phyloP scores from a whole-genome alignment of 2,797 vertebrate species.

The Xenops minutus region DNA sequence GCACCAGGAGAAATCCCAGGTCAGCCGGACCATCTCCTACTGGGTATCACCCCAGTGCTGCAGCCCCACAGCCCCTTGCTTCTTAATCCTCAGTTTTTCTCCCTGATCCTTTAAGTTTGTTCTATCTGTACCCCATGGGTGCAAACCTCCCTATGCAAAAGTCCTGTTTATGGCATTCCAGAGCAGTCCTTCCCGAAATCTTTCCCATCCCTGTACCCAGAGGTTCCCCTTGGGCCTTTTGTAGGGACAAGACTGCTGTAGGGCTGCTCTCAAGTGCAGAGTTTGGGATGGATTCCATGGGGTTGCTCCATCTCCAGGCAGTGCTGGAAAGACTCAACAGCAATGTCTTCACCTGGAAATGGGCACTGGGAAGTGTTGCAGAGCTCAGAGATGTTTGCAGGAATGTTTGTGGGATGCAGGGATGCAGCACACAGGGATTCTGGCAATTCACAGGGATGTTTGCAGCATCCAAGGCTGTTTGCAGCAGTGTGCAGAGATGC shows the following conservation, averaged over 20 bases:
- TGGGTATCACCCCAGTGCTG: accelerated
- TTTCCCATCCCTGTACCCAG: no score
- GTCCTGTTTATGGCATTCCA: neutral
- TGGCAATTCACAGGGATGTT: no score
- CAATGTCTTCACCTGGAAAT: accelerated
- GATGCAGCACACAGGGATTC: neutral
- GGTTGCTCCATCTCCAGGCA: neutral
- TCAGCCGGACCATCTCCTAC: accelerated
- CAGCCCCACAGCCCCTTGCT: neutral
- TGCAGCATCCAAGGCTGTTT: neutral
- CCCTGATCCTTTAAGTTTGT: neutral
- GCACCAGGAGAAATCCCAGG: constrained; percentile 2
- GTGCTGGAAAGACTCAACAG: neutral
- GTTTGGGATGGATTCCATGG: accelerated
- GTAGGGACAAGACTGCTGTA: neutral
- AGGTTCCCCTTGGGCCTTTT: neutral
- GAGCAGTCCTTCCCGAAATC: neutral
- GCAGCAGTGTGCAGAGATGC: no score
- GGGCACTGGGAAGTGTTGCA: accelerated
- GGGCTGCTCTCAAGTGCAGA: neutral
- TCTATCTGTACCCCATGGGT: accelerated
- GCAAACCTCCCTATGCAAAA: accelerated
- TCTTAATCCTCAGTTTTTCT: neutral
- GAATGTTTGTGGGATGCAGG: neutral
- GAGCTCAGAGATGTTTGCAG: neutral